Base-by-base conservation (phyloP, 2,797 vertebrate species). In the Acrossocheilus wenchowensis region DNA sequence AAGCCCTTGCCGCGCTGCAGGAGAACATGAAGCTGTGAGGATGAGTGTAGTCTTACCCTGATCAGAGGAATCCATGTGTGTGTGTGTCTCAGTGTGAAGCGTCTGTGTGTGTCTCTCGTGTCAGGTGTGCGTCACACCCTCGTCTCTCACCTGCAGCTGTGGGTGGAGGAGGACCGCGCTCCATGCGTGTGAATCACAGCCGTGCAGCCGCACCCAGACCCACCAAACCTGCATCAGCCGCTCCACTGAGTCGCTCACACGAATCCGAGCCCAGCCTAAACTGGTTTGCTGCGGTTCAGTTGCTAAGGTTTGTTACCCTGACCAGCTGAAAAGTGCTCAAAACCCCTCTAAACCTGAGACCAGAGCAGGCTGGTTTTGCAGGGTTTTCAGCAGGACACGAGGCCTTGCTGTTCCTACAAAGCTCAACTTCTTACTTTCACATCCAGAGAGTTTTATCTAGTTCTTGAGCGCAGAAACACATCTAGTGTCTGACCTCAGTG, bases 151-250 rank as follows among this genome's bases (percentile, higher is more conserved):
- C 52, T 14, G 52, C 43, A 78, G 5, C 3, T 26, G 52, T 41
- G 90, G 95, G 95, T 17, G 94, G 92, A 91, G 92, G 68, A 88
- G 78, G 69, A 78, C 30, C 84, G 87, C 90, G 81, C 2, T 12
- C 19, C 64, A 87, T 66, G 68, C 14, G 17, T 66, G 82, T 93
- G 90, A 94, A 87, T 92, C 90, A 92, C 69, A 86, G 60, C 5
- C 0, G 64, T 2, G 45, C 10, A 48, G 73, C 73, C 92, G 78
- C 93, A 88, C 93, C 92, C 69, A 68, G 57, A 84, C 30, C 82
- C 5, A 62, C 39, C 34, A 60, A 75, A 83, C 86, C 83, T 80
- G 68, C 39, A 43, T n/a, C 23, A 4, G 50, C 50, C 17, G 17
- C 52, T 21, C 45, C 11, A 45, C 45, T 43, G 52, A 54, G 6